Conservation (phyloP, 2,888 invertebrate genomes). For the Brenthis daphne region DNA sequence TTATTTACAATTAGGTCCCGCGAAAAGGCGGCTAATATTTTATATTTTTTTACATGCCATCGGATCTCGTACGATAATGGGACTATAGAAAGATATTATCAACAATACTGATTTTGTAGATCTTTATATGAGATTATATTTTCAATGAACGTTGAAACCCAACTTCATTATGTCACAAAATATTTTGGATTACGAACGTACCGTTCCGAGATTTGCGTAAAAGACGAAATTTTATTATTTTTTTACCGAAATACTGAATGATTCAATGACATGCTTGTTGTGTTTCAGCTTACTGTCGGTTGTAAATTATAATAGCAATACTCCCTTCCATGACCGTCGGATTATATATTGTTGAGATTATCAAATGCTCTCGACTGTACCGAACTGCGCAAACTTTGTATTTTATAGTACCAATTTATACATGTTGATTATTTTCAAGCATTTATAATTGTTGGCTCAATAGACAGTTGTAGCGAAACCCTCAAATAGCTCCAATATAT, state of each 20-base stretch:
- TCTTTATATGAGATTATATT: slow-evolving; percentile 43
- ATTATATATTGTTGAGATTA: slow-evolving; percentile 3
- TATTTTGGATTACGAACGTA: slow-evolving; percentile 10
- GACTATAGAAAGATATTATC: slow-evolving; percentile 23
- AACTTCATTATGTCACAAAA: slow-evolving; percentile 17
- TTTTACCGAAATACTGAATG: not conserved
- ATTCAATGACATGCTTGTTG: not conserved
- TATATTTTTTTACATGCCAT: slow-evolving; percentile 7
- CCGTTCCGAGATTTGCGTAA: not conserved
- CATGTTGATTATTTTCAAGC: not conserved
- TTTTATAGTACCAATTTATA: not conserved
- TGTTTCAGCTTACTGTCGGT: not conserved
- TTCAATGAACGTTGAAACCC: slow-evolving; percentile 42
- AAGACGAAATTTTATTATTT: not conserved
- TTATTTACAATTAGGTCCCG: too few relatives aligned
- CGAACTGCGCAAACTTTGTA: slow-evolving; percentile 12
- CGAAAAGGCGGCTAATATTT: too few relatives aligned
- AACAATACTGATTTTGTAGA: slow-evolving; percentile 19
- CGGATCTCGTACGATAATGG: slow-evolving; percentile 1
- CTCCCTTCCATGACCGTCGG: slow-evolving; percentile 16
- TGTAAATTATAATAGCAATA: slow-evolving; percentile 8
- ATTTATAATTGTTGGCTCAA: slow-evolving; percentile 15
- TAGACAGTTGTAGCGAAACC: slow-evolving; percentile 9
- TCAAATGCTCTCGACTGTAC: slow-evolving; percentile 4
- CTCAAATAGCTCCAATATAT: slow-evolving; percentile 13